Conservation (phyloP, 2,113 vertebrate genomes). For the Sprattus sprattus region DNA sequence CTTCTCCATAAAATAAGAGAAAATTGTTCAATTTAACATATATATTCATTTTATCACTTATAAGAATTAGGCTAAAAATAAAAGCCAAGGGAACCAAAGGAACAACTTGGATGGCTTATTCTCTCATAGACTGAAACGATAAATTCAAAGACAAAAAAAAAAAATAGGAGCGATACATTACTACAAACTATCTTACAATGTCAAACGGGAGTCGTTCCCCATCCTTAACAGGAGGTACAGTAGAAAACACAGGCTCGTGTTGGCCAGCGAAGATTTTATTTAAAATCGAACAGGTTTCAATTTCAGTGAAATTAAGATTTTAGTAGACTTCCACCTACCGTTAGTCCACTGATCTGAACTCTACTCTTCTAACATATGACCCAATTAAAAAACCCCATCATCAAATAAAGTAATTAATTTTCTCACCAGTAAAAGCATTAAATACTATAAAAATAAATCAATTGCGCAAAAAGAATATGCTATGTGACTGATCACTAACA, state of each 20-base stretch:
- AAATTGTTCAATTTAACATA: too few species aligned
- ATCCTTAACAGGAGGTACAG: background rate
- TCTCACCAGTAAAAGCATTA: conserved; percentile 59
- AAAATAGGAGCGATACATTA: too few species aligned
- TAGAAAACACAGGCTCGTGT: background rate
- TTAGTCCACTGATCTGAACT: background rate
- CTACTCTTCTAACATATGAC: conserved; percentile 44
- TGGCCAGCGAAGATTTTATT: conserved; percentile 43
- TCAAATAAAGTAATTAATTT: conserved; percentile 62
- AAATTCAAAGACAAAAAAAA: too few species aligned
- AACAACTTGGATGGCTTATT: too few species aligned
- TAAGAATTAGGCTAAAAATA: too few species aligned
- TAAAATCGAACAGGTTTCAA: conserved; percentile 42
- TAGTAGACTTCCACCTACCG: conserved; percentile 59
- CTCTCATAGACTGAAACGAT: too few species aligned
- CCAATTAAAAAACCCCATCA: conserved; percentile 45
- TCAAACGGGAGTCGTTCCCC: background rate
- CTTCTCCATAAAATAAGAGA: too few species aligned
- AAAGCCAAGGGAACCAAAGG: too few species aligned
- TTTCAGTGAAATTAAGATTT: conserved; percentile 59
- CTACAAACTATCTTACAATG: background rate
- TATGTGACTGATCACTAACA: conserved; percentile 54
- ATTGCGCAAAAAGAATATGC: conserved; percentile 61
- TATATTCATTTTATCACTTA: too few species aligned
- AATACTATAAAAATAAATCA: conserved; percentile 78